A percentile compares a stretch with the other conserved stretches of the same genome.
phyloP scores from a whole-genome alignment of 2,888 invertebrate genomes.

The Monopis laevigella region DNA sequence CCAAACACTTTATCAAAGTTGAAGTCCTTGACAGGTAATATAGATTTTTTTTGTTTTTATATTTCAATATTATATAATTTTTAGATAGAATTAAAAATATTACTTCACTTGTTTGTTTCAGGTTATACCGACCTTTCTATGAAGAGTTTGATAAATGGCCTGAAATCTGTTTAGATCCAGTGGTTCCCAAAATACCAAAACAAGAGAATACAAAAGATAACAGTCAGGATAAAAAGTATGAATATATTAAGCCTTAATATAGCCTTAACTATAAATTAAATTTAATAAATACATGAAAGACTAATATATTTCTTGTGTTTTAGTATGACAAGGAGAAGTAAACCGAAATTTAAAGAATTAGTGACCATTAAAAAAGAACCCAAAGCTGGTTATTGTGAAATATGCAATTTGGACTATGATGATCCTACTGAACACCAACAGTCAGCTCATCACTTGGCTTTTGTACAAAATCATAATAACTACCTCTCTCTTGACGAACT shows the following conservation, averaged over 20 bases:
- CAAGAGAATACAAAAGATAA: neutral
- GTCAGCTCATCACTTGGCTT: conserved; percentile 77
- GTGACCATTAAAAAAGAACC: conserved; percentile 47
- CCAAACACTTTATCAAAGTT: conserved; percentile 77
- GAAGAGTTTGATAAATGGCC: conserved; percentile 74
- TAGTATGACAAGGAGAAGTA: conserved; percentile 67
- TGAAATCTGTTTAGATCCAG: conserved; percentile 52
- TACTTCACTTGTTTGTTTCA: conserved; percentile 18
- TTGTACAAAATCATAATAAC: conserved; percentile 78
- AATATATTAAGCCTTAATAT: neutral
- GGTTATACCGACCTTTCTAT: conserved; percentile 69
- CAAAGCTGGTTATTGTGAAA: conserved; percentile 79
- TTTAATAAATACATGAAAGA: neutral
- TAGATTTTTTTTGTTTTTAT: conserved; percentile 17
- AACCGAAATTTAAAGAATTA: conserved; percentile 53
- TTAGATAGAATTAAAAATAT: neutral
- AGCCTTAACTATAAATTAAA: neutral
- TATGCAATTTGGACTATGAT: conserved; percentile 79
- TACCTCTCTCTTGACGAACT: conserved; percentile 79
- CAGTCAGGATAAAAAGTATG: conserved; percentile 2
- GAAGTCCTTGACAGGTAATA: conserved; percentile 74
- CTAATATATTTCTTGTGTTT: conserved; percentile 17
- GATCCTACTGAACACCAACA: conserved; percentile 76
- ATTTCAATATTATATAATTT: conserved; percentile 1
- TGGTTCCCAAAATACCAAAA: conserved; percentile 36